Evolutionary conservation across 2,888 invertebrate genomes (phyloP).

Genomic region (Busseola fusca): DNA sequence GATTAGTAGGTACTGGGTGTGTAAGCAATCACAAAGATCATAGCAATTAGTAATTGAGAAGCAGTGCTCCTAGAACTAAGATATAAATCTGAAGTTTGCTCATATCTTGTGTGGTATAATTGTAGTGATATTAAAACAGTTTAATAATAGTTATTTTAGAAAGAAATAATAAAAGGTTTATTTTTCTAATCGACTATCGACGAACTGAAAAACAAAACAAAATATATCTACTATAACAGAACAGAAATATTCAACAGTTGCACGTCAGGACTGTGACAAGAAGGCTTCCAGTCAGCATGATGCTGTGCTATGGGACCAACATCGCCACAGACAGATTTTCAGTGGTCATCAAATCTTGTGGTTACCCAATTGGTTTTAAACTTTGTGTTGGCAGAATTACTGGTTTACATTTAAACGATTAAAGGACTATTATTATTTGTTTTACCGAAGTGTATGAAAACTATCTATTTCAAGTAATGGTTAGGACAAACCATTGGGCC

Average conservation of each 20-base stretch:
- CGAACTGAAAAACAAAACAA: too few relatives aligned
- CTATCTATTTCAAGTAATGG: not conserved
- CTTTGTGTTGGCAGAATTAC: slow-evolving; percentile 4
- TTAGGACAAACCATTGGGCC: not conserved
- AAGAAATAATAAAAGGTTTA: too few relatives aligned
- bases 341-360: too few relatives aligned
- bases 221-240: too few relatives aligned
- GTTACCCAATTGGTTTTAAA: not conserved
- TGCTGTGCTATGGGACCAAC: too few relatives aligned
- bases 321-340: too few relatives aligned
- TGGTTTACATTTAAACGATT: not conserved
- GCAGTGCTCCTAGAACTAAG: not conserved
- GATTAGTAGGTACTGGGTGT: slow-evolving; percentile 18
- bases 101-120: not conserved
- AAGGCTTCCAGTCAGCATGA: too few relatives aligned
- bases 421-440: not conserved
- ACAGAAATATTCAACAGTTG: too few relatives aligned
- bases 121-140: slow-evolving; percentile 1
- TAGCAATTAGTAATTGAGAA: slow-evolving; percentile 28
- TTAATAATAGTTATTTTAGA: not conserved
- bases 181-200: too few relatives aligned
- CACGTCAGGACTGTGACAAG: too few relatives aligned
- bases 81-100: slow-evolving; percentile 6
- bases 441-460: not conserved
- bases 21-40: slow-evolving; percentile 28